A percentile compares a stretch with the other conserved stretches of the same genome.
These are phyloP conservation scores for Tamias sibiricus DNA, from an alignment of 2,113 vertebrate genomes.

Conservation along the genomic window DNA sequence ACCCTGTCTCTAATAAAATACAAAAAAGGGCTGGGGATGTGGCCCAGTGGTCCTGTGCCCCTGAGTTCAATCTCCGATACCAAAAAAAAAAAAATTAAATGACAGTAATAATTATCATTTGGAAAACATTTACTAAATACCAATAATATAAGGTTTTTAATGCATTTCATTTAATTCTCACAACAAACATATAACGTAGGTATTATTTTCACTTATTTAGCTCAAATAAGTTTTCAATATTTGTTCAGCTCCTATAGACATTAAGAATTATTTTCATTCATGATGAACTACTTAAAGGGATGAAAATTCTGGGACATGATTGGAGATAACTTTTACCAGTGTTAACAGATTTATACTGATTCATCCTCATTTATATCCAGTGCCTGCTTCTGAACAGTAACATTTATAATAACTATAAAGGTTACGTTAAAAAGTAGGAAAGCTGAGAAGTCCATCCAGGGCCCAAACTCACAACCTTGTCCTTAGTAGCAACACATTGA, in stretches of 20 bases:
- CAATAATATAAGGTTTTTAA: not conserved
- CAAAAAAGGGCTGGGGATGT: no score
- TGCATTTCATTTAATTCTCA: constrained; percentile 9
- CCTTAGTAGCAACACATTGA: not conserved
- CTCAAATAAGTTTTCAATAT: not conserved
- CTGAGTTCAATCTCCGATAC: no score
- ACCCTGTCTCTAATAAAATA: no score
- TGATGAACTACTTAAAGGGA: not conserved
- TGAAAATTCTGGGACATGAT: not conserved
- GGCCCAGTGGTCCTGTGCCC: no score
- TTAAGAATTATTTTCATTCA: not conserved
- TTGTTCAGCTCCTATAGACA: not conserved
- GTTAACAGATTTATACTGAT: not conserved
- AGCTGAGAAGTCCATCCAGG: not conserved
- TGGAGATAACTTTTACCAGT: not conserved
- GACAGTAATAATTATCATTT: not conserved
- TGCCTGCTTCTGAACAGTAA: not conserved
- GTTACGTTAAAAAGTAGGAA: not conserved
- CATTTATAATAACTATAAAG: not conserved
- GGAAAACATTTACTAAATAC: not conserved
- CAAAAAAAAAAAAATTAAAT: no score
- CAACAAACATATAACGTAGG: not conserved
- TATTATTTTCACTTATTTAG: not conserved
- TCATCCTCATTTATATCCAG: not conserved
- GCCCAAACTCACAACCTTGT: not conserved